These are phyloP conservation scores for Drosophila truncata DNA, from an alignment of 1,140 invertebrate genomes.

Conservation along the genomic window DNA sequence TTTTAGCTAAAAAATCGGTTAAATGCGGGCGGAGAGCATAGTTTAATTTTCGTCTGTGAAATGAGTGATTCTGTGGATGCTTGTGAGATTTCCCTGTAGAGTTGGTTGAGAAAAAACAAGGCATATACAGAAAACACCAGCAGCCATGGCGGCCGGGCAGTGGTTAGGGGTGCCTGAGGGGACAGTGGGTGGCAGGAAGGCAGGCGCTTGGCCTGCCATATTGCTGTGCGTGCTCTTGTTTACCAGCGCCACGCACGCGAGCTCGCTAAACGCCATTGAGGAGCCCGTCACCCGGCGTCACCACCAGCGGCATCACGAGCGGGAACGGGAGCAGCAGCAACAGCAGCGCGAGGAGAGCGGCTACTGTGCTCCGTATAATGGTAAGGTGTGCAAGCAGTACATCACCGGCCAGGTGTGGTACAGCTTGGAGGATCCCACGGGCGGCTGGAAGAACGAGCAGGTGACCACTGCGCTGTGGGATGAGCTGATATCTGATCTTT, in stretches of 20 bases:
- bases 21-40: neutral
- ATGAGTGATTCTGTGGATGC: conserved; percentile 10
- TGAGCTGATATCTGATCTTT: conserved; percentile 92
- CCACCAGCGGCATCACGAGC: conserved; percentile 69
- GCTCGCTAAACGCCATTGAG: conserved; percentile 66
- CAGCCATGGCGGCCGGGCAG: conserved; percentile 58
- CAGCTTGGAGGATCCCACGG: conserved; percentile 88
- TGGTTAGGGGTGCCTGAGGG: conserved; percentile 31
- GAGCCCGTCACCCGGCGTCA: conserved; percentile 65
- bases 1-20: conserved; percentile 9
- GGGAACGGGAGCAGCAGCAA: conserved; percentile 15
- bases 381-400: conserved; percentile 94
- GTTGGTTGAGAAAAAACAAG: conserved; percentile 19
- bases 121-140: conserved; percentile 52
- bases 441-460: conserved; percentile 93
- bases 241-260: conserved; percentile 57
- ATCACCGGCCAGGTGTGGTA: conserved; percentile 93
- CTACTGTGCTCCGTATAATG: conserved; percentile 95
- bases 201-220: conserved; percentile 12
- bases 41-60: conserved; percentile 5
- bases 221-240: conserved; percentile 74
- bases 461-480: conserved; percentile 93
- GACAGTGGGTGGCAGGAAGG: conserved; percentile 13
- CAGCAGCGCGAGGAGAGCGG: conserved; percentile 85
- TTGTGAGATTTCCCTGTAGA: conserved; percentile 10